These are phyloP conservation scores for Myrmecobius fasciatus DNA, from an alignment of 2,113 vertebrate genomes.

Conservation along the genomic window DNA sequence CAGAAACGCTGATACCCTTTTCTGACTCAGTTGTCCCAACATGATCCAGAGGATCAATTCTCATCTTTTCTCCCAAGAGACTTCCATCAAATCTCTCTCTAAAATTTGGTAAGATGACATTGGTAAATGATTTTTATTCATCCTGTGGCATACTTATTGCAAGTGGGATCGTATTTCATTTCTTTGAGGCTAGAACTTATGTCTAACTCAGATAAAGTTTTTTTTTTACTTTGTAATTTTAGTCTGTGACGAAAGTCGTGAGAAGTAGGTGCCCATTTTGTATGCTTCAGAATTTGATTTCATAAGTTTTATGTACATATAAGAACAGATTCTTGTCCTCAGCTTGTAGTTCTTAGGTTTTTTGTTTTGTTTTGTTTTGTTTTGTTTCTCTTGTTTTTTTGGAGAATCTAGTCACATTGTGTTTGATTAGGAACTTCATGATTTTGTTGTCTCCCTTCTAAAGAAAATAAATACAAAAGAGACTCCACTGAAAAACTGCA, in stretches of 20 bases:
- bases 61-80: neutral
- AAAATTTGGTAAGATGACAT: neutral
- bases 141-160: neutral
- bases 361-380: no score
- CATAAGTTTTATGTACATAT: neutral
- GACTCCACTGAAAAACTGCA: constrained; percentile 32
- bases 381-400: constrained; percentile 2
- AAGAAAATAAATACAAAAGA: neutral
- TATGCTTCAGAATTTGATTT: constrained; percentile 45
- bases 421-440: neutral
- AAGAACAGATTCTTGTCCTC: neutral
- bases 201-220: constrained; percentile 10
- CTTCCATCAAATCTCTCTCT: neutral
- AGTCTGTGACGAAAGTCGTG: constrained; percentile 2
- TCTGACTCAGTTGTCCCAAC: neutral
- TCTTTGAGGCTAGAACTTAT: neutral
- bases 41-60: neutral
- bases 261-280: neutral
- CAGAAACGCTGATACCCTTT: neutral
- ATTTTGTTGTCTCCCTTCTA: neutral
- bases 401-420: constrained; percentile 51
- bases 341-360: neutral
- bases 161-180: neutral
- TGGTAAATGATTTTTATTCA: neutral
- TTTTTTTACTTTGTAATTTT: neutral